Evolutionary conservation across 2,113 vertebrate species (phyloP).

Genomic region (Chionomys nivalis): DNA sequence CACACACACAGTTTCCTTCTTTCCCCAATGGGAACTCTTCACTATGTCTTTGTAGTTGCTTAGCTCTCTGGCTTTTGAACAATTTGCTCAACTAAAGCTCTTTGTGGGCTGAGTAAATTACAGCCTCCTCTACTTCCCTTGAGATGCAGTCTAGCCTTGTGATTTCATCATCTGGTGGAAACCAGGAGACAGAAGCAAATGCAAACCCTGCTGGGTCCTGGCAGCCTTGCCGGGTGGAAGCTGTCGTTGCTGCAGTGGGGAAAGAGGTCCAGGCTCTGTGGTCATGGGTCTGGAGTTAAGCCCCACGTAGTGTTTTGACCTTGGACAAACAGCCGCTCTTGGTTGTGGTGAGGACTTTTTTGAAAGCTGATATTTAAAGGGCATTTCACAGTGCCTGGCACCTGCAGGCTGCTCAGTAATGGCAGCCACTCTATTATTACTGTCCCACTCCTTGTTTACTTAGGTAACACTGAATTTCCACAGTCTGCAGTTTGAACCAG

Average conservation of each 20-base stretch:
- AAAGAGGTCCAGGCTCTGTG: background rate
- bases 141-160: background rate
- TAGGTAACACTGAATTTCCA: conserved; percentile 17
- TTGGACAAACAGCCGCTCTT: background rate
- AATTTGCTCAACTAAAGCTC: conserved; percentile 44
- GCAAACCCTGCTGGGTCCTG: background rate
- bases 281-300: background rate
- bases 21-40: background rate
- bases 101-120: conserved; percentile 31
- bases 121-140: background rate
- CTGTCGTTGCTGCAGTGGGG: background rate
- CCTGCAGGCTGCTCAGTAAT: background rate
- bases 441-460: background rate
- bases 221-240: background rate
- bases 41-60: conserved; percentile 9
- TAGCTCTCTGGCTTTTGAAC: conserved; percentile 26
- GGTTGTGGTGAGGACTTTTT: background rate
- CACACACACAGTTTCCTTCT: background rate
- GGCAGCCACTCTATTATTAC: background rate
- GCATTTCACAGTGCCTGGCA: background rate
- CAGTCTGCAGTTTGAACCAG: background rate
- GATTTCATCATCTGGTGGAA: conserved; percentile 43
- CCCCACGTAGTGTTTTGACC: background rate
- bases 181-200: background rate
- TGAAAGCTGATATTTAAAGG: conserved; percentile 4